Conservation (phyloP, 2,113 vertebrate species). For the Hippolais icterina region DNA sequence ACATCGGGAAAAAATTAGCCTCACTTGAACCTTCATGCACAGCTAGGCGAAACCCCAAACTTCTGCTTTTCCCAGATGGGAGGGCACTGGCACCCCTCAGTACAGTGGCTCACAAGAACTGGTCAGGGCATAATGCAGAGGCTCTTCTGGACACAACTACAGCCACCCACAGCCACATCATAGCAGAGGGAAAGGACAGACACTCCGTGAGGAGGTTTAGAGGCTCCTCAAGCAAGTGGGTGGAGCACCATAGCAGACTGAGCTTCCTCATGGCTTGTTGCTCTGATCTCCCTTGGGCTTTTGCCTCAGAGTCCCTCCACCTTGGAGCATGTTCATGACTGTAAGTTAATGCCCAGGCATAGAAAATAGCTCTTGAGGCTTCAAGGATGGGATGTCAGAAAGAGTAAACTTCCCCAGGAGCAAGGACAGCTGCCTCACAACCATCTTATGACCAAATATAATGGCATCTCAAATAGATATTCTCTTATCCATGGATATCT, state of each 20-base stretch:
- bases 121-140: accelerated
- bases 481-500: not conserved
- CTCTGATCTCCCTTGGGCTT: not conserved
- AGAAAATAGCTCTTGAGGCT: not conserved
- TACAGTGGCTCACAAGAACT: not conserved
- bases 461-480: not conserved
- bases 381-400: not conserved
- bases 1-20: not conserved
- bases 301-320: not conserved
- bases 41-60: not conserved
- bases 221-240: not conserved
- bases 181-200: not conserved
- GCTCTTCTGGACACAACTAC: not conserved
- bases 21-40: not conserved
- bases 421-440: not conserved
- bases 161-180: not conserved
- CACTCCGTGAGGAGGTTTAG: not conserved
- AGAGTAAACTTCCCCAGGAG: not conserved
- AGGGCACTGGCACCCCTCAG: not conserved
- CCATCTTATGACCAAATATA: not conserved
- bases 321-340: not conserved
- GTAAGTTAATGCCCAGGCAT: not conserved
- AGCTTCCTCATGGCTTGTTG: not conserved
- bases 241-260: not conserved
- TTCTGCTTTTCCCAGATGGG: not conserved